phyloP scores from a whole-genome alignment of 2,888 invertebrate species.

The Troides helena region DNA sequence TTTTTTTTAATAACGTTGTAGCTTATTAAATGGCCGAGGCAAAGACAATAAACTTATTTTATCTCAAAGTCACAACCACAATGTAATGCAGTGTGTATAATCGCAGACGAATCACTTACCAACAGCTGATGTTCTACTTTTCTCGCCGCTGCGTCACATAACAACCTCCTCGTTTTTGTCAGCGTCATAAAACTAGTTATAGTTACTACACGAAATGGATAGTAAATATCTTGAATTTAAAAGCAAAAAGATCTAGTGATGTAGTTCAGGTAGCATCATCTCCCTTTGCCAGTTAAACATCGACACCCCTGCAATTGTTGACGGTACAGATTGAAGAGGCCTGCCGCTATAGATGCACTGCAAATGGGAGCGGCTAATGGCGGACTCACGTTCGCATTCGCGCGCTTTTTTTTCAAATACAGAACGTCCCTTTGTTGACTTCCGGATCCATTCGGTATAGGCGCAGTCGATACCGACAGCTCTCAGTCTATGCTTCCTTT shows the following conservation, averaged over 20 bases:
- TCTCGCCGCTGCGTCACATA: no score
- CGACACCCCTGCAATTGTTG: constrained; percentile 58
- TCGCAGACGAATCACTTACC: no score
- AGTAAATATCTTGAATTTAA: background rate
- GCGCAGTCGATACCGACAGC: constrained; percentile 63
- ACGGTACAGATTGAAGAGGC: constrained; percentile 74
- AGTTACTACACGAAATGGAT: no score
- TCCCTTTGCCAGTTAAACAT: constrained; percentile 8
- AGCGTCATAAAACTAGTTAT: no score
- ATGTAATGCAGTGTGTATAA: no score
- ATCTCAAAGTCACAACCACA: no score
- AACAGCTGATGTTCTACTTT: no score
- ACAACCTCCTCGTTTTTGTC: no score
- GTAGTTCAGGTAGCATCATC: background rate
- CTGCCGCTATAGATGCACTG: constrained; percentile 63
- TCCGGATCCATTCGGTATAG: constrained; percentile 69
- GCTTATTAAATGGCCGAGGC: no score
- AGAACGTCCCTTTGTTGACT: constrained; percentile 77
- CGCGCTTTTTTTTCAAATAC: constrained; percentile 67
- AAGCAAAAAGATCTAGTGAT: no score
- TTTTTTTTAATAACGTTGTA: no score
- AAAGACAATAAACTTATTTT: no score
- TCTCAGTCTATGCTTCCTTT: constrained; percentile 49
- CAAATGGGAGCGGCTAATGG: constrained; percentile 77
- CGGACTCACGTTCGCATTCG: constrained; percentile 69